Evolutionary conservation across 2,113 vertebrate genomes (phyloP).

Genomic region (Tachuris rubrigastra): DNA sequence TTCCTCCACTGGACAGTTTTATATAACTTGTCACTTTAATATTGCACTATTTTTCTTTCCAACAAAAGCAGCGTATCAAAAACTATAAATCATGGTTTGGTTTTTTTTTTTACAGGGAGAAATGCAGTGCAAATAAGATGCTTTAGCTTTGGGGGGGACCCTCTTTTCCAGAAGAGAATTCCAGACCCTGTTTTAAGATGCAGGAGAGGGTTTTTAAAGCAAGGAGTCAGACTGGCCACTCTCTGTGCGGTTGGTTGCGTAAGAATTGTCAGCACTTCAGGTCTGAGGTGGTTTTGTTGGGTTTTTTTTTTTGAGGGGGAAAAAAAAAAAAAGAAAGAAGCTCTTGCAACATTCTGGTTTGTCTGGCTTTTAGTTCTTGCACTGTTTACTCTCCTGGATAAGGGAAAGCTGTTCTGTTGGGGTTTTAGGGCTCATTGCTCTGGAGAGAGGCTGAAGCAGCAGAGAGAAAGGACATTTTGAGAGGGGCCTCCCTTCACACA

Average conservation of each 20-base stretch:
- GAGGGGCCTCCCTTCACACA: background rate
- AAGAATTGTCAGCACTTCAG: constrained; percentile 53
- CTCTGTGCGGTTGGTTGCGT: constrained; percentile 40
- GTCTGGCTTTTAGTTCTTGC: constrained; percentile 9
- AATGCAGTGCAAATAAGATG: background rate
- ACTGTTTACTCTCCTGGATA: constrained; percentile 15
- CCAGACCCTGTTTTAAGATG: constrained; percentile 23
- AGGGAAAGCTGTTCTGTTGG: background rate
- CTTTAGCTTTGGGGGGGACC: background rate
- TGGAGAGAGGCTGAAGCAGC: background rate
- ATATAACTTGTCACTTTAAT: constrained; percentile 2
- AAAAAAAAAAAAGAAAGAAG: background rate
- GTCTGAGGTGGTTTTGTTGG: background rate
- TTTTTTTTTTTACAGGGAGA: background rate
- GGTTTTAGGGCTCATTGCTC: background rate
- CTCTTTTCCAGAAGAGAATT: constrained; percentile 44
- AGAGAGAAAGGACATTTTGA: background rate
- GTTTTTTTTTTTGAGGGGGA: background rate
- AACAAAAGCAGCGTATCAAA: background rate
- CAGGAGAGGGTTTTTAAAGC: background rate
- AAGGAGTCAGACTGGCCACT: background rate
- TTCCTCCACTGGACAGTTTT: constrained; percentile 28
- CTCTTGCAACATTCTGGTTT: constrained; percentile 41
- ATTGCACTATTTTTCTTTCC: background rate
- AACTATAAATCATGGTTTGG: background rate